Evolutionary conservation across 1,140 invertebrate species (phyloP), one percentile per base, ranked within the genome.

Genomic region (Acyrthosiphon pisum): DNA sequence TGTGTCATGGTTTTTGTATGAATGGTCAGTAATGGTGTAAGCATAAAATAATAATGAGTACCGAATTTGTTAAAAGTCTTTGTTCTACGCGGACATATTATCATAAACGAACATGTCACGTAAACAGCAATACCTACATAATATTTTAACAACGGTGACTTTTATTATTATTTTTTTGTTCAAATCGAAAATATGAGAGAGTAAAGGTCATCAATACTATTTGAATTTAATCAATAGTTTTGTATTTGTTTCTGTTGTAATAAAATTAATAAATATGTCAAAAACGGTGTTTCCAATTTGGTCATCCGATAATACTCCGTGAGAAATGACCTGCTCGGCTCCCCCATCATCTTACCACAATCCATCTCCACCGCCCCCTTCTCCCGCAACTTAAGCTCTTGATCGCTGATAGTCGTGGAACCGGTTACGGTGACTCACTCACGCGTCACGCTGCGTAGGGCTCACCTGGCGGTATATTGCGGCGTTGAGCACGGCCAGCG

Each of bases 401-500:
- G 1, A 20, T 50, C 48, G 48, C 48, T 20, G 50, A 6, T 53
- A 23, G 50, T 23, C 50, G 23, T 53, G 50, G 23, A 23, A 22
- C 20, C 50, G 37, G 4, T 84, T 37, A 8, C 22, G 37, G 20
- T 81, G 14, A 41, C 22, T 41, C 81, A 53, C 76, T 46, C 2
- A 46, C 44, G 14, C 14, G 14, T 20, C 14, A 35, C n/a, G 9
- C 37, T 8, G 81, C 22, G 30, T 35, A n/a, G 6, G 30, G 94
- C 95, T 96, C 94, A 97, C 97, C 96, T 97, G 96, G 94, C 96
- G 96, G 95, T 99, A 99, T 94, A 99, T 99, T 94, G 98, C 97
- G 84, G 96, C 96, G 95, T 99, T 99, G 94, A 99, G 96, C 68
- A 98, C 96, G 44, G 98, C 97, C 84, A 99, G 95, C 87, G 97